Conservation (phyloP, 2,888 invertebrate genomes). For the Macrophya alboannulata region DNA sequence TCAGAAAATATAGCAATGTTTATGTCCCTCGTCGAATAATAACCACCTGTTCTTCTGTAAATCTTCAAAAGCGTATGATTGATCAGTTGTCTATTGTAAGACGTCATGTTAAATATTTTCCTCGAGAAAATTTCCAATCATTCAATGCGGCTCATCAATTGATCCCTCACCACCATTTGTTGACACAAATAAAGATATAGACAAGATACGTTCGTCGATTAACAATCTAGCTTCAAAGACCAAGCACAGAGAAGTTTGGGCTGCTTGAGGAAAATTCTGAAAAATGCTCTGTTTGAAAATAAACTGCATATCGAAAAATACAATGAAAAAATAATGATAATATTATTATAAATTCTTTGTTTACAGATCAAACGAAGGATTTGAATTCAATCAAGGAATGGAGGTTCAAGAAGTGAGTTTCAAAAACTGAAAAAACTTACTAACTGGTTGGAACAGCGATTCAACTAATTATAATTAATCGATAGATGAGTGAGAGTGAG, state of each 20-base stretch:
- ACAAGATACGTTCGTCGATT: neutral
- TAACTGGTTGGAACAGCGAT: neutral
- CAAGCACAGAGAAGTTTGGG: neutral
- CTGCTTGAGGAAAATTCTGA: neutral
- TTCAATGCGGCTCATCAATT: neutral
- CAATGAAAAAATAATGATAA: neutral
- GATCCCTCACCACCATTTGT: neutral
- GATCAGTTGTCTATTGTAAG: neutral
- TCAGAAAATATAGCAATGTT: neutral
- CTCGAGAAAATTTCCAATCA: neutral
- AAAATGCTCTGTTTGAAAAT: neutral
- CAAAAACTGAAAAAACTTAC: neutral
- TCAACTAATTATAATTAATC: neutral
- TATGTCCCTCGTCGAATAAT: neutral
- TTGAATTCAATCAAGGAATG: neutral
- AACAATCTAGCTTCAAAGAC: neutral
- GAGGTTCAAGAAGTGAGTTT: neutral
- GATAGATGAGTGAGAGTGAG: neutral
- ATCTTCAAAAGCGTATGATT: neutral
- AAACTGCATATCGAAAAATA: neutral
- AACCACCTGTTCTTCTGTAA: neutral
- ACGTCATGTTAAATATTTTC: neutral
- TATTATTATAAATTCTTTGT: too few relatives aligned
- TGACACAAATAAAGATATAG: neutral
- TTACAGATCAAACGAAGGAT: neutral